Conservation (phyloP, 2,888 invertebrate genomes). For the Eupithecia inturbata region DNA sequence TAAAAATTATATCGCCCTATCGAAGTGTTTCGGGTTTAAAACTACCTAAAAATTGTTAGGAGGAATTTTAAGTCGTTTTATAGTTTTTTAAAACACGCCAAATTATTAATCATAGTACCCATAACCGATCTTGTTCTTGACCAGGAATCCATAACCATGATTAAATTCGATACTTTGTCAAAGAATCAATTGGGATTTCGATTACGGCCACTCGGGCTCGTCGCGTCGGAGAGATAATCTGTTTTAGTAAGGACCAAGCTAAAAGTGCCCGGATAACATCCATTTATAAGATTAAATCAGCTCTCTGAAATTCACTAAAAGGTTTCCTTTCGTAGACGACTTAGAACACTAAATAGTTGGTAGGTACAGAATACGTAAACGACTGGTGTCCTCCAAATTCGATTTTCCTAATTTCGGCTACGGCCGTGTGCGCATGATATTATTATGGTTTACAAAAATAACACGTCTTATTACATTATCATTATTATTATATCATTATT, state of each 20-base stretch:
- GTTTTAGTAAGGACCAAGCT: conserved; percentile 3
- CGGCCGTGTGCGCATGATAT: background rate
- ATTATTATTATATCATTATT: too few species aligned
- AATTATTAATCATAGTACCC: too few species aligned
- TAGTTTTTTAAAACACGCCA: too few species aligned
- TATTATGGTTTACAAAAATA: too few species aligned
- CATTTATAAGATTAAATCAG: conserved; percentile 10
- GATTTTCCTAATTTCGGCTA: too few species aligned
- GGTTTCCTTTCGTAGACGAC: background rate
- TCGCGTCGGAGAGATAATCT: conserved; percentile 21
- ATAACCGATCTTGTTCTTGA: too few species aligned
- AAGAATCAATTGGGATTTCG: conserved; percentile 21
- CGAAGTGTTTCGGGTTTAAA: too few species aligned
- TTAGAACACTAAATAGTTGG: background rate
- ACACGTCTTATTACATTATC: too few species aligned
- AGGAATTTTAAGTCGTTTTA: too few species aligned
- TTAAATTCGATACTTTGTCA: background rate
- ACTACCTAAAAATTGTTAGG: too few species aligned
- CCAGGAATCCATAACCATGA: background rate
- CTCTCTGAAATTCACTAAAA: background rate
- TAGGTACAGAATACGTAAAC: background rate
- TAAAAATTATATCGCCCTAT: too few species aligned
- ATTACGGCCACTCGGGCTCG: conserved; percentile 22
- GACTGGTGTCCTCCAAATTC: background rate
- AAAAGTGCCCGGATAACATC: background rate